A percentile compares a stretch with the other conserved stretches of the same genome.
These are phyloP conservation scores for Pseudopodoces humilis DNA, from an alignment of 2,113 vertebrate genomes.

Conservation along the genomic window DNA sequence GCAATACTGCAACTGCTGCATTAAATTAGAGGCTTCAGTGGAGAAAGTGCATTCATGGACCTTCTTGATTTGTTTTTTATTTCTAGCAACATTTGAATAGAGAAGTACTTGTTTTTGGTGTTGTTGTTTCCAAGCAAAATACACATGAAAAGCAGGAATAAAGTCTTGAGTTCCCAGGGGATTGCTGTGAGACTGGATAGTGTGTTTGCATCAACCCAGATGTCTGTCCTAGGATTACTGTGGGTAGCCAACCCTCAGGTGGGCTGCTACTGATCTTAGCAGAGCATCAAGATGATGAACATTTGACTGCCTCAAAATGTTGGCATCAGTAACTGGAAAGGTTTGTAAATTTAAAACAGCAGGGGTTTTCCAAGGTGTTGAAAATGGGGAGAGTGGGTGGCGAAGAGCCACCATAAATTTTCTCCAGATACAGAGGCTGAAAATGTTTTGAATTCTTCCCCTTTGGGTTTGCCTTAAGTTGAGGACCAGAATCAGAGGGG, in stretches of 20 bases:
- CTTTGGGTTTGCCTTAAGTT: neutral
- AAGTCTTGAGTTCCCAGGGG: neutral
- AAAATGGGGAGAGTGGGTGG: neutral
- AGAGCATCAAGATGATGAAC: neutral
- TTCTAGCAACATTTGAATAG: neutral
- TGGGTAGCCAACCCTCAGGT: neutral
- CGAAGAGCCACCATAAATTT: neutral
- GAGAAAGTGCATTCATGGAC: neutral
- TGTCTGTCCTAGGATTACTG: neutral
- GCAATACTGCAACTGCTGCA: neutral
- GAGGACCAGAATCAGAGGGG: neutral
- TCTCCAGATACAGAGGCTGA: neutral
- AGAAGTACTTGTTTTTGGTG: neutral
- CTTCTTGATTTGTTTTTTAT: neutral
- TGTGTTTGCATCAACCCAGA: neutral
- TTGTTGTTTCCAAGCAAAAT: neutral
- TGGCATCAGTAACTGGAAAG: neutral
- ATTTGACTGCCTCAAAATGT: neutral
- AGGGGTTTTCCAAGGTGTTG: conserved; percentile 6
- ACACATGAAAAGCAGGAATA: neutral
- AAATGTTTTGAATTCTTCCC: neutral
- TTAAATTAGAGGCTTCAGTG: neutral
- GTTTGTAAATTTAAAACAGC: neutral
- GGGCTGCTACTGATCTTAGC: neutral
- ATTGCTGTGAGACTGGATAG: neutral